Conservation (phyloP, 2,797 vertebrate species). For the Smutsia gigantea region DNA sequence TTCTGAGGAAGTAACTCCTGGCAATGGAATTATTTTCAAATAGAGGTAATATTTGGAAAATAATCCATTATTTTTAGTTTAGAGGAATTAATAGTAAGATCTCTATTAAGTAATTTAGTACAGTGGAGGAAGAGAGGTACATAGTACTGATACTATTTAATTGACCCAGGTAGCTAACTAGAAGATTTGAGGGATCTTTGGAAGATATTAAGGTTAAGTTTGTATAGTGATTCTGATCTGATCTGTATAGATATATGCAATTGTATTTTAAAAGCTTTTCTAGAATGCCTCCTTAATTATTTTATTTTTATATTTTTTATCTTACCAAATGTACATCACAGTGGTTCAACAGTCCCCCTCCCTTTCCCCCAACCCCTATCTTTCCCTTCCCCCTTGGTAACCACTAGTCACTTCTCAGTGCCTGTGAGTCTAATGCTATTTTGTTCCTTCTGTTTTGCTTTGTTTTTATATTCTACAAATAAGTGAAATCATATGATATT, state of each 20-base stretch:
- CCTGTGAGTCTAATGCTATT: too few relatives aligned
- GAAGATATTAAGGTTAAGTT: not conserved
- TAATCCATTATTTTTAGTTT: conserved; percentile 1
- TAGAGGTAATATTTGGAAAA: conserved; percentile 39
- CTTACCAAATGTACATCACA: too few relatives aligned
- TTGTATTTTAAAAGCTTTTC: conserved; percentile 4
- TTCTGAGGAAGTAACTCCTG: conserved; percentile 16
- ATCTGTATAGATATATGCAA: not conserved
- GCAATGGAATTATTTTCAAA: not conserved
- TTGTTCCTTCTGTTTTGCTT: too few relatives aligned
- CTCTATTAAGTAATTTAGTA: not conserved
- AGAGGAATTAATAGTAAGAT: conserved; percentile 31
- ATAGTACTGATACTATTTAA: not conserved
- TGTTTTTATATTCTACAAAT: too few relatives aligned
- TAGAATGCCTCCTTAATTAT: conserved; percentile 1
- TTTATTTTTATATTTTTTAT: too few relatives aligned
- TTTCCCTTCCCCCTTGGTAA: too few relatives aligned
- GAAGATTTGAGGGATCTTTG: not conserved
- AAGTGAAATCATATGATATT: too few relatives aligned
- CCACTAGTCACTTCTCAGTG: too few relatives aligned
- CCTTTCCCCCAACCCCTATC: too few relatives aligned
- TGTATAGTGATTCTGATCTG: not conserved
- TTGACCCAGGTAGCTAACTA: not conserved
- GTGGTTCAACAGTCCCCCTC: too few relatives aligned
- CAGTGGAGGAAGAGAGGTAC: not conserved